Conservation (phyloP, 1,140 invertebrate genomes). For the Augochlora pura region DNA sequence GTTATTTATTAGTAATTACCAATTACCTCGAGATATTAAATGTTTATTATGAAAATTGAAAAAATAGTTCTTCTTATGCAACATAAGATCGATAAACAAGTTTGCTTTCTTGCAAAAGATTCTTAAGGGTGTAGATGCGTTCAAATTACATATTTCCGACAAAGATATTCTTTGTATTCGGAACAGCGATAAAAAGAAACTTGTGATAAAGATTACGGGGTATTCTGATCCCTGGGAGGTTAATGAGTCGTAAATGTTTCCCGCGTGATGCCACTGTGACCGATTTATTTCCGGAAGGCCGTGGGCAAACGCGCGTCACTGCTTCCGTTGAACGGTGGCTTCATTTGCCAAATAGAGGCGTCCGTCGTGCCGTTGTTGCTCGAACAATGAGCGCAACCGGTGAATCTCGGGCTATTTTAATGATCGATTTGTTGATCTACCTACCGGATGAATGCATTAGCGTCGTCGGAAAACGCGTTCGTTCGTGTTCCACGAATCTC, state of each 20-base stretch:
- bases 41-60: no score
- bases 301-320: constrained; percentile 5
- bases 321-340: constrained; percentile 1
- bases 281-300: constrained; percentile 38
- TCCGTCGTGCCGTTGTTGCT: neutral
- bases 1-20: no score
- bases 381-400: neutral
- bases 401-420: constrained; percentile 23
- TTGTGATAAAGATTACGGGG: neutral
- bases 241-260: constrained; percentile 11
- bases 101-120: no score
- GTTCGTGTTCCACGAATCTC: neutral
- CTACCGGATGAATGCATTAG: neutral
- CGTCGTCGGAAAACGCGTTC: neutral
- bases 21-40: no score
- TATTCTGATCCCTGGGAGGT: constrained; percentile 4
- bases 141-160: no score
- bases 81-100: no score
- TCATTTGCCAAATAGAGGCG: constrained; percentile 30
- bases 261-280: constrained; percentile 3
- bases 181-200: no score
- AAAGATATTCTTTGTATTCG: no score
- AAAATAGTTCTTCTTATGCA: no score
- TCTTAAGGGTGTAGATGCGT: no score
- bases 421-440: neutral